Conservation (phyloP, 2,888 invertebrate species). For the Dicycla oo region DNA sequence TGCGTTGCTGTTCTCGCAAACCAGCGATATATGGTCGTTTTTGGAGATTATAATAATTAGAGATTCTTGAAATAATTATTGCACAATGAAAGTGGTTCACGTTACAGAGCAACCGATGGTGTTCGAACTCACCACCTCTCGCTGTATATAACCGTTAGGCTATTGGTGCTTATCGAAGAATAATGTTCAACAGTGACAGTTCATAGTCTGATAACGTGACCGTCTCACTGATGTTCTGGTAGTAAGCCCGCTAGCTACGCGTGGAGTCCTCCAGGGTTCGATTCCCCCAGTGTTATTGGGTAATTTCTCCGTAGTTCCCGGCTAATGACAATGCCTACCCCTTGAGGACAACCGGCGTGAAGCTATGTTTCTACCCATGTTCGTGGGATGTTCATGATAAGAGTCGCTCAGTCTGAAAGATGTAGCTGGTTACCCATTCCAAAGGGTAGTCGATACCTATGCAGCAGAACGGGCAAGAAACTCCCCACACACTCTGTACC, state of each 20-base stretch:
- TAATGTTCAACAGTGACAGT: not conserved
- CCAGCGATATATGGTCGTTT: too few species aligned
- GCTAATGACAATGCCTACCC: not conserved
- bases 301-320: not conserved
- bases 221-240: too few species aligned
- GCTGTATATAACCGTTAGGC: not conserved
- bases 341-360: not conserved
- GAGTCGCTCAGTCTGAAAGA: not conserved
- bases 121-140: not conserved
- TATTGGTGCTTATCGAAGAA: not conserved
- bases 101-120: not conserved
- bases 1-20: too few species aligned
- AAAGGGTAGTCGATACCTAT: not conserved
- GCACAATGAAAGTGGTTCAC: not conserved
- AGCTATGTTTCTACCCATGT: too few species aligned
- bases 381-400: not conserved
- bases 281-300: not conserved
- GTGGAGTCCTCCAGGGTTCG: not conserved
- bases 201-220: not conserved
- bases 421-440: not conserved
- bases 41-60: not conserved
- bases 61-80: not conserved
- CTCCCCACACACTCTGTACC: too few species aligned
- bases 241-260: not conserved
- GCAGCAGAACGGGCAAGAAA: not conserved